Evolutionary conservation across 2,113 vertebrate species (phyloP).

Genomic region (Ia io): DNA sequence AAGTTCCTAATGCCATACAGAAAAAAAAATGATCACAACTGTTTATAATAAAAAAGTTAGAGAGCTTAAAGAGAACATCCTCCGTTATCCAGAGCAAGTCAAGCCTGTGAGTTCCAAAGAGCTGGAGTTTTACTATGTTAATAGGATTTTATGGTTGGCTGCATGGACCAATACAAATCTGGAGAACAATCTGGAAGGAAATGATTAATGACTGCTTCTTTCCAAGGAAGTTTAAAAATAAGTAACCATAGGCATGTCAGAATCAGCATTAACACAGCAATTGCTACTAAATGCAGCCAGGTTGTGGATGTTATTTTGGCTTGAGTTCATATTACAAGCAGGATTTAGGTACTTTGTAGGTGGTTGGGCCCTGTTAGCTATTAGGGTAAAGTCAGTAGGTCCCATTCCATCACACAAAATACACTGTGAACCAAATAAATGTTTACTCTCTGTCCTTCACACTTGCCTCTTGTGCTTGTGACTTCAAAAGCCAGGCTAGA

Average conservation of each 20-base stretch:
- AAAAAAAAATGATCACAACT: background rate
- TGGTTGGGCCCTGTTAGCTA: background rate
- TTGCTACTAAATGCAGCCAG: background rate
- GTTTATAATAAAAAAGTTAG: constrained; percentile 3
- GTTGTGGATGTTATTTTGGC: background rate
- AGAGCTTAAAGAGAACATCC: background rate
- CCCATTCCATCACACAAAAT: background rate
- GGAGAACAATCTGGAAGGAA: constrained; percentile 44
- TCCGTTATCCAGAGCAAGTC: background rate
- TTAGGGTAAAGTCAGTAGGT: background rate
- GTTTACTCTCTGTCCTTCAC: background rate
- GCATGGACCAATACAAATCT: background rate
- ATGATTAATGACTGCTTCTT: constrained; percentile 45
- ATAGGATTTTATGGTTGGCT: constrained; percentile 27
- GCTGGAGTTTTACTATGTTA: background rate
- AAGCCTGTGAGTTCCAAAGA: background rate
- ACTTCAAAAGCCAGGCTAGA: background rate
- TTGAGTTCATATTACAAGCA: background rate
- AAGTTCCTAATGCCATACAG: background rate
- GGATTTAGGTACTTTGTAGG: background rate
- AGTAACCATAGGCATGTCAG: constrained; percentile 23
- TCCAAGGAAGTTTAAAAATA: constrained; percentile 57
- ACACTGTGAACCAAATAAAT: background rate
- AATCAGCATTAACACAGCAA: background rate
- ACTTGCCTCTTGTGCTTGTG: background rate